Evolutionary conservation across 2,113 vertebrate genomes (phyloP), one percentile per base, ranked within the genome.

Genomic region (Ariopsis seemanni): DNA sequence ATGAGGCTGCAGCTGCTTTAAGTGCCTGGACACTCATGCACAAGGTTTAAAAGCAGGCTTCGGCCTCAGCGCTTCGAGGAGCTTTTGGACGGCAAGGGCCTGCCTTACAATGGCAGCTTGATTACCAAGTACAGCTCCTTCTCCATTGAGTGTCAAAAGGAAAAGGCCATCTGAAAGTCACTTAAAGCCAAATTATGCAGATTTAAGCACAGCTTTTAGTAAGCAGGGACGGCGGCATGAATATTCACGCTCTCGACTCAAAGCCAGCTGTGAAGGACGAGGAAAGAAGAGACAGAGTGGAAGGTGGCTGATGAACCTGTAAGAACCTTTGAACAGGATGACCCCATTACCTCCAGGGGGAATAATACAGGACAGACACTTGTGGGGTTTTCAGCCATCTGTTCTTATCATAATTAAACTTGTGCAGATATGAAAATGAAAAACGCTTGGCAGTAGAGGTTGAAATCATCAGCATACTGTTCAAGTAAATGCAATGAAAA

Each of bases 141-240:
- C 90, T 94, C 93, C 92, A 55, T 60, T 89, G 94, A 92, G 92
- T 91, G 92, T 92, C 89, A 91, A 92, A 91, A 92, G 92, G 89
- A 89, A 88, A 94, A 93, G 93, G 93, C 93, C 92, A 91, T 94
- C 88, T 94, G 91, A 94, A 95, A 93, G 93, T 91, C 93, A 94
- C 94, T 94, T 95, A 93, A 94, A 91, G 88, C 89, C 90, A 93
- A 94, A 95, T 95, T 93, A 94, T 95, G 94, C 92, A 93, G 91
- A 94, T 94, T 93, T 94, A 92, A 93, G 94, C 92, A 89, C 91
- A 92, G 91, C 93, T 92, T 92, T 88, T 91, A 92, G 93, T 92
- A 92, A 92, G 91, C 91, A 86, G 80, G 91, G 82, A 90, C 86
- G 88, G 85, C 14, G 1, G 57, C 89, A 90, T 95, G 92, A 93